phyloP scores from a whole-genome alignment of 1,140 invertebrate genomes.

The Calosoma granatense region DNA sequence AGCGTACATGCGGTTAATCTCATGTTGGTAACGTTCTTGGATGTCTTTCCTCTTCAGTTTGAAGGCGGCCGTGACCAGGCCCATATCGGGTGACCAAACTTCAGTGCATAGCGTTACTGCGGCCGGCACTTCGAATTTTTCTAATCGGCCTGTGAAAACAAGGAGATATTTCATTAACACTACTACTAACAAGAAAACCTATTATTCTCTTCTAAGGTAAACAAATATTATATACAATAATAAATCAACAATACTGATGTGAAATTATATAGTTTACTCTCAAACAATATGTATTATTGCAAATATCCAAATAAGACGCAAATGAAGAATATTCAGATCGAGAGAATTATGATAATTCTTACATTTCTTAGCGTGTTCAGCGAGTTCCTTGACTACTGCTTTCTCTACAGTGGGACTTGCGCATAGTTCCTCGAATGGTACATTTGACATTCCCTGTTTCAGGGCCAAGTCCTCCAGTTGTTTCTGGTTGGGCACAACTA shows the following conservation, averaged over 20 bases:
- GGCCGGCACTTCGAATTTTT: constrained; percentile 88
- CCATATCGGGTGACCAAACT: constrained; percentile 93
- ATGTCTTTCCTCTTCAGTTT: constrained; percentile 95
- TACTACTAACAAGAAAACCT: neutral
- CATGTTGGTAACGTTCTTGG: constrained; percentile 80
- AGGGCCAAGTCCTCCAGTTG: constrained; percentile 57
- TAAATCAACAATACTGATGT: constrained; percentile 14
- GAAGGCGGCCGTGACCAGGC: constrained; percentile 93
- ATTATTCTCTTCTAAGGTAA: neutral
- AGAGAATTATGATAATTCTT: too few relatives aligned
- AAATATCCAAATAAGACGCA: too few relatives aligned
- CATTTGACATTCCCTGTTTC: constrained; percentile 46
- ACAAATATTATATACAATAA: neutral
- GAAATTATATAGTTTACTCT: constrained; percentile 6
- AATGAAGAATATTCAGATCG: too few relatives aligned
- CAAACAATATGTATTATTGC: too few relatives aligned
- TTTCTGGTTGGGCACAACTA: constrained; percentile 78
- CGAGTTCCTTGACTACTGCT: constrained; percentile 65
- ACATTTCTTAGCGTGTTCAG: constrained; percentile 77
- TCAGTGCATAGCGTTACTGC: constrained; percentile 80
- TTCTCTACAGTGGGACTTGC: constrained; percentile 56
- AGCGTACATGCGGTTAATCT: constrained; percentile 88
- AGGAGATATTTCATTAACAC: too few relatives aligned
- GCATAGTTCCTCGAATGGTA: constrained; percentile 66
- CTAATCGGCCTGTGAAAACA: constrained; percentile 74